Evolutionary conservation across 35 echinoderm and acorn worm genomes (phyloP).

Genomic region (Acanthaster planci): DNA sequence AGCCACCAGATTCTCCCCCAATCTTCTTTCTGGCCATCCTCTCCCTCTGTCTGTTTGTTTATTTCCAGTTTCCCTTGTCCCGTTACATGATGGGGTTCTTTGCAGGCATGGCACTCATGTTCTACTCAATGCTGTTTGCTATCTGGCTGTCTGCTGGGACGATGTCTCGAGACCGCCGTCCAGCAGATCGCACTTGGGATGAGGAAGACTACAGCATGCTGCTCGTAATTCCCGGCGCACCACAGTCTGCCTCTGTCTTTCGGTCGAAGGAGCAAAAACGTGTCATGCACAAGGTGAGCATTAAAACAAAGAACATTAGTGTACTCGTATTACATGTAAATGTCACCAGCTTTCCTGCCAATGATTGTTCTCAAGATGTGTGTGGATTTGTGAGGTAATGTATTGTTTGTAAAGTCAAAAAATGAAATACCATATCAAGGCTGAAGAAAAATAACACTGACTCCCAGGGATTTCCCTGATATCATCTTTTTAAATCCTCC

Average conservation of each 20-base stretch:
- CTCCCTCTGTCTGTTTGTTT: constrained; percentile 50
- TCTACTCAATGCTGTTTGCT: constrained; percentile 63
- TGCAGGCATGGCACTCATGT: constrained; percentile 66
- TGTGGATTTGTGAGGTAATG: too few species aligned
- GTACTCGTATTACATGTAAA: too few species aligned
- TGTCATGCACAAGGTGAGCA: constrained; percentile 60
- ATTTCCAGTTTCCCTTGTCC: constrained; percentile 71
- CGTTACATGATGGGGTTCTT: constrained; percentile 62
- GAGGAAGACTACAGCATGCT: constrained; percentile 32
- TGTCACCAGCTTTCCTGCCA: too few species aligned
- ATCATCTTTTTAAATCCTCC: too few species aligned
- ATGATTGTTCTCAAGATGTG: too few species aligned
- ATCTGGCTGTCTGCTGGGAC: constrained; percentile 71
- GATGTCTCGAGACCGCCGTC: constrained; percentile 37
- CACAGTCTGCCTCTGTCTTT: constrained; percentile 59
- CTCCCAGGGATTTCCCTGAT: too few species aligned
- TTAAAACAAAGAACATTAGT: too few species aligned
- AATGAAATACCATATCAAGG: too few species aligned
- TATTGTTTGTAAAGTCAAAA: too few species aligned
- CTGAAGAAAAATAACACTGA: too few species aligned
- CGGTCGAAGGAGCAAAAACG: constrained; percentile 80
- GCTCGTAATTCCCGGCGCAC: constrained; percentile 61
- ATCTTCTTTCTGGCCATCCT: constrained; percentile 30
- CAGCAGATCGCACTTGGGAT: not conserved
- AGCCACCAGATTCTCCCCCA: not conserved